Base-by-base conservation (phyloP, 2,113 vertebrate species). In the Proterorhinus semilunaris region DNA sequence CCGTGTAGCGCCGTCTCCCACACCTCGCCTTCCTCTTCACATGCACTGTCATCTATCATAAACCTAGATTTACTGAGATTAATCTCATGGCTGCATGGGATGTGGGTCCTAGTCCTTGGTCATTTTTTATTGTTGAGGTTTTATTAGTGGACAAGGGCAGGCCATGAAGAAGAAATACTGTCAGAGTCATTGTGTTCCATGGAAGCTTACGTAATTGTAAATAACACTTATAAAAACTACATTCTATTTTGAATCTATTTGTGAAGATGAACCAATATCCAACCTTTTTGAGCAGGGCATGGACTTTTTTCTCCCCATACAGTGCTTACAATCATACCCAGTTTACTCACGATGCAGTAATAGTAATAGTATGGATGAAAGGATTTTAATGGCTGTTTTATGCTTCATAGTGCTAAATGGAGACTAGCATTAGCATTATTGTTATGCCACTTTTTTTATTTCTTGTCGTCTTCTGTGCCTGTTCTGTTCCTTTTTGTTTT, bases 1-100 rank as follows among this genome's bases (percentile, higher is more conserved):
- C 72, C 73, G 59, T 63, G 6, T 27, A 72, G 1, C 63, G 55
- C 81, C 63, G 53, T 68, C 72, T 69, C 51, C 17, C 68, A 79
- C 75, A 62, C 58, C 64, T 73, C 61, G 58, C 62, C 72, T 73
- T 85, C 63, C 58, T 42, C 44, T 44, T 83, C 61, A 85, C 58
- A 61, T 44, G 5, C 76, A 72, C 69, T 49, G 62, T 75, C 47
- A 1, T 45, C 58, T 16, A 61, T 61, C 55, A 61, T 44, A 61
- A 15, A 15, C 15, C 42, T 15, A 45, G 58, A 61, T 61, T 58
- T 58, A 58, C 7, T 36, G 27, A 36, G 55, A 44, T 61, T 61
- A 45, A 58, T 13, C 27, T 58, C 55, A 58, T 42, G 55, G 55
- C 13, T 58, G 27, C 55, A 1, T 42, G 16, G 58, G 58, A 45